These are phyloP conservation scores for Lepidochrysops patricia DNA, from an alignment of 2,888 invertebrate genomes.

Conservation along the genomic window DNA sequence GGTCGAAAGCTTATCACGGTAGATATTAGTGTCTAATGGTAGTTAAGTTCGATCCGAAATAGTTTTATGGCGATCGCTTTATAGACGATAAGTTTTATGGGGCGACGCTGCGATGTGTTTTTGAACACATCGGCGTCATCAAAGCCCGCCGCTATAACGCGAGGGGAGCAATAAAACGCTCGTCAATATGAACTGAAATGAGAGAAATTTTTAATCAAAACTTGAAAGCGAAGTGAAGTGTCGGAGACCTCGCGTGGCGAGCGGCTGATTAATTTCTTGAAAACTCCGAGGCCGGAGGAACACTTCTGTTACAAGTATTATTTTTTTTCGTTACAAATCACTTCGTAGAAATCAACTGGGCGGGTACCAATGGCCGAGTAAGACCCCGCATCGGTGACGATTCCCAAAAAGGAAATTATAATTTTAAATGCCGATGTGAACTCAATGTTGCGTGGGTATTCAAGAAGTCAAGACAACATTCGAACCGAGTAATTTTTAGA, in stretches of 20 bases:
- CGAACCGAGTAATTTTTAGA: background rate
- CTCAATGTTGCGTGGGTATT: too few species aligned
- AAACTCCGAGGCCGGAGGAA: background rate
- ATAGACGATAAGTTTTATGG: background rate
- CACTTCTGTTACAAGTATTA: background rate
- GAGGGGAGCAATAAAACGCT: background rate
- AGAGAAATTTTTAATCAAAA: background rate
- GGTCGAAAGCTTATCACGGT: too few species aligned
- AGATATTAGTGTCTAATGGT: background rate
- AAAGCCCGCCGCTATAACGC: background rate
- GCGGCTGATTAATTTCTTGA: background rate
- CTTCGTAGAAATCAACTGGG: background rate
- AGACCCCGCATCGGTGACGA: background rate
- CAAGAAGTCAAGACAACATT: too few species aligned
- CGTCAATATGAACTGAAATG: background rate
- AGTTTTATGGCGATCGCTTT: background rate
- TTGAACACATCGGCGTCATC: background rate
- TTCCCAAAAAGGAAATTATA: background rate
- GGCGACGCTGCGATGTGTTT: background rate
- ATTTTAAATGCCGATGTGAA: background rate
- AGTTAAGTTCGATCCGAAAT: background rate
- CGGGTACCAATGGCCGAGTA: too few species aligned
- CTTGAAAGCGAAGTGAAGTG: background rate
- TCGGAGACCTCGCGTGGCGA: background rate
- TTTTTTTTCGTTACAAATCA: background rate